Percentiles rank a stretch among this genome's conserved stretches.
These are phyloP conservation scores for Cheirogaleus medius DNA, from an alignment of 2,113 vertebrate species.

Conservation along the genomic window DNA sequence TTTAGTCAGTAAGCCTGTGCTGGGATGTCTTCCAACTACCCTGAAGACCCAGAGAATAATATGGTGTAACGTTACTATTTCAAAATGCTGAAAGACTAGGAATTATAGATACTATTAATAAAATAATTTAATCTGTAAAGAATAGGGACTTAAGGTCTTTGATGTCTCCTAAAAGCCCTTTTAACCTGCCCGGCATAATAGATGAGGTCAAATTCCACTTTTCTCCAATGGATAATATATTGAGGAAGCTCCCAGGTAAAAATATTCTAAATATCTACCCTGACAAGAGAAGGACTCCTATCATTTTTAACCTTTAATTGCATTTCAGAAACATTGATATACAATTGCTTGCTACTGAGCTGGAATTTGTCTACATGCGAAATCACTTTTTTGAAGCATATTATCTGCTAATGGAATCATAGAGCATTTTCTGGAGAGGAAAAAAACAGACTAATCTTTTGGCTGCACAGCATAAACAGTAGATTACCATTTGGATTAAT, in stretches of 20 bases:
- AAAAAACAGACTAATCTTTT: slow-evolving; percentile 34
- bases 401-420: slow-evolving; percentile 56
- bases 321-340: slow-evolving; percentile 42
- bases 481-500: slow-evolving; percentile 51
- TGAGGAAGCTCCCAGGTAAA: slow-evolving; percentile 3
- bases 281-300: slow-evolving; percentile 18
- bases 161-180: slow-evolving; percentile 47
- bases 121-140: slow-evolving; percentile 67
- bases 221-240: slow-evolving; percentile 28
- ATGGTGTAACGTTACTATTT: slow-evolving; percentile 27
- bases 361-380: slow-evolving; percentile 58
- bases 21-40: not conserved
- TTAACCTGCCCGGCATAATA: slow-evolving; percentile 18
- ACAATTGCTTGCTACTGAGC: slow-evolving; percentile 36
- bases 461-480: not conserved
- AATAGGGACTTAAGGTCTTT: slow-evolving; percentile 23
- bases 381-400: slow-evolving; percentile 50
- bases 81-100: slow-evolving; percentile 28
- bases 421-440: slow-evolving; percentile 37
- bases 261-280: slow-evolving; percentile 52
- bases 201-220: slow-evolving; percentile 35
- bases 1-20: slow-evolving; percentile 49
- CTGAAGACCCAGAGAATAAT: slow-evolving; percentile 22
- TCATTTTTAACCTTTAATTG: slow-evolving; percentile 61
- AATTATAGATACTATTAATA: slow-evolving; percentile 40